These are phyloP conservation scores for Podarcis cretensis DNA, from an alignment of 2,113 vertebrate genomes.

Conservation along the genomic window DNA sequence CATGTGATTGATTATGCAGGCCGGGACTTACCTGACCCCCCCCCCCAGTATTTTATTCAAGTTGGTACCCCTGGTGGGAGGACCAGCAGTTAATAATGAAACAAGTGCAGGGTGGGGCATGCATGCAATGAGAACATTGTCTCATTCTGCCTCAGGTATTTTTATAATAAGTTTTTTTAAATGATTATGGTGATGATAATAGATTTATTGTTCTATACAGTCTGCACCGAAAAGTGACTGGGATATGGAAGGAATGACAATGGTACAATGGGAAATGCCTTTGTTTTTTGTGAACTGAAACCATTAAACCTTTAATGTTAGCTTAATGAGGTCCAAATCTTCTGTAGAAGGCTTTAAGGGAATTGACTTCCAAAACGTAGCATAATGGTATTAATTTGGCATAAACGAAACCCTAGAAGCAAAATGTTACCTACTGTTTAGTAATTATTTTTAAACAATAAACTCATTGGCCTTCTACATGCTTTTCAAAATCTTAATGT, in stretches of 20 bases:
- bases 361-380: constrained; percentile 37
- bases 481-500: constrained; percentile 41
- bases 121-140: no score
- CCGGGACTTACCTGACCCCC: no score
- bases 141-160: no score
- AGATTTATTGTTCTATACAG: neutral
- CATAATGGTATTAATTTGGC: constrained; percentile 43
- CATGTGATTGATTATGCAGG: no score
- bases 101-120: no score
- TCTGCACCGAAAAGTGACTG: neutral
- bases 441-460: constrained; percentile 48
- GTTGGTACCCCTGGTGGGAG: no score
- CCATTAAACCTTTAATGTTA: constrained; percentile 24
- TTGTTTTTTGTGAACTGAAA: constrained; percentile 26
- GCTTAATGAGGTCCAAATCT: constrained; percentile 14
- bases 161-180: neutral
- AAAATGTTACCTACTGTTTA: constrained; percentile 57
- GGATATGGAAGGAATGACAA: constrained; percentile 2
- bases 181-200: neutral
- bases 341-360: constrained; percentile 37
- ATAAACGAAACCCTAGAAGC: constrained; percentile 41
- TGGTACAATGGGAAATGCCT: constrained; percentile 13
- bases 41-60: no score
- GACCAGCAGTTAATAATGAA: no score
- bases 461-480: constrained; percentile 47